These are phyloP conservation scores for Neodon shergylaensis DNA, from an alignment of 2,113 vertebrate genomes.

Conservation along the genomic window DNA sequence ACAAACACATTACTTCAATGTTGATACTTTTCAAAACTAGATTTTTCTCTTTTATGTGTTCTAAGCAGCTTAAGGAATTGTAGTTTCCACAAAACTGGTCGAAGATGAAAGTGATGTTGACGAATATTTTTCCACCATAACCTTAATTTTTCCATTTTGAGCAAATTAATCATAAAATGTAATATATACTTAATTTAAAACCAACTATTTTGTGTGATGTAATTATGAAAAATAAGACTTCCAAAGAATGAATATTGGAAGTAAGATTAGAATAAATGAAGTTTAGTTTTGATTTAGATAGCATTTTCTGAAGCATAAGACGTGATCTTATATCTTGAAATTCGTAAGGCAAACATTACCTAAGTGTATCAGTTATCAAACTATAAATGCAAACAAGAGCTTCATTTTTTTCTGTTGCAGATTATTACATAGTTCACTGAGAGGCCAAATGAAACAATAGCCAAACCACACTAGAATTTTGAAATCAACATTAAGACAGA, in stretches of 20 bases:
- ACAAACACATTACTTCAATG: background rate
- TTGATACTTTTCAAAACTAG: background rate
- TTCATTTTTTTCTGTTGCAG: background rate
- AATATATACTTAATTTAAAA: background rate
- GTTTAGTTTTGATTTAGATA: background rate
- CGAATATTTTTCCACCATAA: background rate
- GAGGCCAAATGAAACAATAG: slow-evolving; percentile 1
- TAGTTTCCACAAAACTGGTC: background rate
- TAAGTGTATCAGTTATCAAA: background rate
- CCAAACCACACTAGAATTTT: background rate
- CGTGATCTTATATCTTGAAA: background rate
- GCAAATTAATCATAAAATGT: background rate
- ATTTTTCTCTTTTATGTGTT: background rate
- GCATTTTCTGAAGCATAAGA: background rate
- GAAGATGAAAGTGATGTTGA: background rate
- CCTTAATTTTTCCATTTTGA: slow-evolving; percentile 6
- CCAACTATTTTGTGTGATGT: background rate
- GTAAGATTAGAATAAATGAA: background rate
- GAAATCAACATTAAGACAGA: background rate
- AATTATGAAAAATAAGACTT: background rate
- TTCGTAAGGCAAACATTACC: background rate
- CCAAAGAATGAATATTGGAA: background rate
- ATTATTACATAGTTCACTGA: background rate
- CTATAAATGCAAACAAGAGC: background rate
- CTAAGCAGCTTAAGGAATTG: background rate